phyloP scores from a whole-genome alignment of 1,140 invertebrate genomes.

The Uloborus diversus region DNA sequence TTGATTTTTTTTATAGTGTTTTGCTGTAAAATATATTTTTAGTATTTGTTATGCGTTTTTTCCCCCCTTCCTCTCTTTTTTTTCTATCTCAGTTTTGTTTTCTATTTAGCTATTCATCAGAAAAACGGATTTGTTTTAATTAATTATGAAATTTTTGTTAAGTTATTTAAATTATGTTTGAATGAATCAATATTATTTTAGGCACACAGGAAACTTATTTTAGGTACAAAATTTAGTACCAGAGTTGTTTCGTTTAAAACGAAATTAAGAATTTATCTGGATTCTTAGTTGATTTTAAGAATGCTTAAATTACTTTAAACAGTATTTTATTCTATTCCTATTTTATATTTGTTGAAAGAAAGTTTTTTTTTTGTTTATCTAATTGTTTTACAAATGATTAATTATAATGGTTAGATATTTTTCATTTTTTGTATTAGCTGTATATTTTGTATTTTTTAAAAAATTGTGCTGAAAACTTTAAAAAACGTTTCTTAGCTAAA shows the following conservation, averaged over 20 bases:
- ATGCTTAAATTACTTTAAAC: not conserved
- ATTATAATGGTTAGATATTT: no score
- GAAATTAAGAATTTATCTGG: not conserved
- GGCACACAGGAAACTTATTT: no score
- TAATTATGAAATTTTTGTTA: not conserved
- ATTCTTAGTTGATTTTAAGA: not conserved
- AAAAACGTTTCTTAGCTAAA: no score
- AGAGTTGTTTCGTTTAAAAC: not conserved
- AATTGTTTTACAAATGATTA: no score
- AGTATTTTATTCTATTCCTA: not conserved
- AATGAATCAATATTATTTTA: no score
- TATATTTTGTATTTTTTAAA: no score
- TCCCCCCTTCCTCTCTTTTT: not conserved
- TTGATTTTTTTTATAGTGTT: not conserved
- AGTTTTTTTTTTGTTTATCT: no score
- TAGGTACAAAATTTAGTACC: not conserved
- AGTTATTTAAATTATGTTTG: not conserved
- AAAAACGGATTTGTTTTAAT: slow-evolving; percentile 18
- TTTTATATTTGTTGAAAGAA: not conserved
- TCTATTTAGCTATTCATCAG: slow-evolving; percentile 13
- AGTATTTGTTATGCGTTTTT: not conserved
- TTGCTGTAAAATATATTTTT: slow-evolving; percentile 2
- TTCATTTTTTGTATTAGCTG: no score
- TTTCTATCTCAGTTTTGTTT: not conserved
- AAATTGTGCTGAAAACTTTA: no score